Evolutionary conservation across 53 echinoderm and acorn worm genomes (phyloP).

Genomic region (Crossaster papposus): DNA sequence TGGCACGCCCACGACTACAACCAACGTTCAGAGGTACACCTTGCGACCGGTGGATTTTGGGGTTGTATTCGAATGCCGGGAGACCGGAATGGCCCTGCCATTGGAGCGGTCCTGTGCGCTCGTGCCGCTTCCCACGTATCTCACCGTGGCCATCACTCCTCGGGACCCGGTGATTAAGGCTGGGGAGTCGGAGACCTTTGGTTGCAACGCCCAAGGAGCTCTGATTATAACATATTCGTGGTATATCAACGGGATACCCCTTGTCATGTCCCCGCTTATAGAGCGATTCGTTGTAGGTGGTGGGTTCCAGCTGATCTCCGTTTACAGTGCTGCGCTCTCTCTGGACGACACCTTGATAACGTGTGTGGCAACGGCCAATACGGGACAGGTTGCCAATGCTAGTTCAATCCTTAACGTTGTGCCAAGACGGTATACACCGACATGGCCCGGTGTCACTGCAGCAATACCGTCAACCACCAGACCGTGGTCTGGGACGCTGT

Average conservation of each 20-base stretch:
- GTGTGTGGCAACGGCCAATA: slow-evolving; percentile 50
- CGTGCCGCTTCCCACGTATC: slow-evolving; percentile 39
- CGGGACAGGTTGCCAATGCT: slow-evolving; percentile 46
- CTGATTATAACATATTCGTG: slow-evolving; percentile 42
- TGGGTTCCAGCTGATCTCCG: slow-evolving; percentile 23
- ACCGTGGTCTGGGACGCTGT: neutral
- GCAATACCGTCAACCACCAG: slow-evolving; percentile 1
- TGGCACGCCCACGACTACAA: slow-evolving; percentile 36
- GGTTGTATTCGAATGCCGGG: slow-evolving; percentile 58
- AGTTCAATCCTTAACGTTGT: slow-evolving; percentile 29
- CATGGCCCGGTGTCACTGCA: neutral
- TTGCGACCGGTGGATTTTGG: slow-evolving; percentile 55
- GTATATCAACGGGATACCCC: slow-evolving; percentile 49
- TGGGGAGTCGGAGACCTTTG: slow-evolving; percentile 47
- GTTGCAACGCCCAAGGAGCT: slow-evolving; percentile 54
- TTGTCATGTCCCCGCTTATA: slow-evolving; percentile 42
- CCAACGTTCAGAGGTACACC: slow-evolving; percentile 31
- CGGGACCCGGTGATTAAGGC: slow-evolving; percentile 38
- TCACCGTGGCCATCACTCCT: slow-evolving; percentile 61
- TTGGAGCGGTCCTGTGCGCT: slow-evolving; percentile 55
- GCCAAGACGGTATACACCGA: neutral
- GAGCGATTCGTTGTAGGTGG: slow-evolving; percentile 49
- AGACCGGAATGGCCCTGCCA: slow-evolving; percentile 23
- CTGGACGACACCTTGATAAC: slow-evolving; percentile 35
- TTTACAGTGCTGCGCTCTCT: neutral